Percentiles rank a stretch among this genome's conserved stretches.
Evolutionary conservation across 2,888 invertebrate species (phyloP).

Genomic region (Catocala nupta): DNA sequence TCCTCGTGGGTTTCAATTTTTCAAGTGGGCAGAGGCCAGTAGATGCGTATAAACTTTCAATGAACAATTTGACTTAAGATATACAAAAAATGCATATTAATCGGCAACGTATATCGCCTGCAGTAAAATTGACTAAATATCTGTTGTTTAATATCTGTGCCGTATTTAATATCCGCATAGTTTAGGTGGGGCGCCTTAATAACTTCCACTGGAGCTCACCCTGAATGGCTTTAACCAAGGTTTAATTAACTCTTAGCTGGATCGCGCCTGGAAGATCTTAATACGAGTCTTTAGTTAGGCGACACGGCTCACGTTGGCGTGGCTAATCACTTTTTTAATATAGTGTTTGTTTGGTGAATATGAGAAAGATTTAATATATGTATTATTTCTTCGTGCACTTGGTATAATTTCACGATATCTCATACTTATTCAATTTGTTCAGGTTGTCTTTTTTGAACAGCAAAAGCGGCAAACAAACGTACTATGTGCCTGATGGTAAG

Average conservation of each 20-base stretch:
- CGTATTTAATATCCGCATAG: slow-evolving; percentile 21
- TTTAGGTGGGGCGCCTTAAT: slow-evolving; percentile 31
- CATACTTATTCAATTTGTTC: too few relatives aligned
- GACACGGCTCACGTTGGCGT: slow-evolving; percentile 6
- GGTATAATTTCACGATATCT: background rate
- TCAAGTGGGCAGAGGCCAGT: too few relatives aligned
- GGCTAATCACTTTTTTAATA: slow-evolving; percentile 11
- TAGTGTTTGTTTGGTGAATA: slow-evolving; percentile 12
- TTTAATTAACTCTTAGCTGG: slow-evolving; percentile 47
- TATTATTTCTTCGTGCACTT: background rate
- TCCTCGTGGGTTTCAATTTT: too few relatives aligned
- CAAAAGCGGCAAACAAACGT: background rate
- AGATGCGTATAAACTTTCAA: too few relatives aligned
- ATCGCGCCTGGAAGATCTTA: slow-evolving; percentile 21
- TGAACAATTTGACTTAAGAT: too few relatives aligned
- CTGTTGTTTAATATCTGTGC: slow-evolving; percentile 13
- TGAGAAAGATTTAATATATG: background rate
- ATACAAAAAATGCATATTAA: too few relatives aligned
- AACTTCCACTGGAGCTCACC: slow-evolving; percentile 31
- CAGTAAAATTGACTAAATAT: background rate
- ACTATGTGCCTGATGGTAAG: too few relatives aligned
- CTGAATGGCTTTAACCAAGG: slow-evolving; percentile 34
- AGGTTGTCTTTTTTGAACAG: too few relatives aligned
- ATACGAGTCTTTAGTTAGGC: slow-evolving; percentile 10
- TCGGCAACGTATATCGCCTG: too few relatives aligned